Percentiles rank a stretch among this genome's conserved stretches.
phyloP scores from a whole-genome alignment of 1,140 invertebrate species.

The Centruroides sculpturatus region DNA sequence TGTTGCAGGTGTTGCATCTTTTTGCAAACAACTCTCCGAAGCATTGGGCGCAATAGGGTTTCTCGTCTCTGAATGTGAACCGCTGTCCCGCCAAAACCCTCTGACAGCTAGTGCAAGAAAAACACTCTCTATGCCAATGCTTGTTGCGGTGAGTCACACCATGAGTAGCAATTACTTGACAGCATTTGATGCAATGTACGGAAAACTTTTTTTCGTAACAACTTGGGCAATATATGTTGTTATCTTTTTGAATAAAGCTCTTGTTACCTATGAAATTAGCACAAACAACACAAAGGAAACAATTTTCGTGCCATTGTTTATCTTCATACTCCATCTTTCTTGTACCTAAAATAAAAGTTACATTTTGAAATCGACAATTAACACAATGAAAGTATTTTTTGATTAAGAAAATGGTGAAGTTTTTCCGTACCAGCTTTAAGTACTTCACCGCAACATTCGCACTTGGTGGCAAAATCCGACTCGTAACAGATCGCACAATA shows the following conservation, averaged over 20 bases:
- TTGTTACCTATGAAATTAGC: slow-evolving; percentile 91
- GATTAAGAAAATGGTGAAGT: too few relatives aligned
- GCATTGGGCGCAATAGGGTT: slow-evolving; percentile 97
- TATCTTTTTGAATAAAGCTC: slow-evolving; percentile 96
- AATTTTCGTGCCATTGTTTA: slow-evolving; percentile 99
- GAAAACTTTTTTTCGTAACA: slow-evolving; percentile 99
- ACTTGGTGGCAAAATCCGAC: slow-evolving; percentile 92
- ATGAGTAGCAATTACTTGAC: slow-evolving; percentile 74
- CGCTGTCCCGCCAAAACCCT: slow-evolving; percentile 89
- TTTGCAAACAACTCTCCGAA: slow-evolving; percentile 98
- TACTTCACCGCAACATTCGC: slow-evolving; percentile 95
- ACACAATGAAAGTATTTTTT: too few relatives aligned
- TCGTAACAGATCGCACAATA: slow-evolving; percentile 99
- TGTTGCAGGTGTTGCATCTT: slow-evolving; percentile 90
- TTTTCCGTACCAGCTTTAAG: slow-evolving; percentile 75
- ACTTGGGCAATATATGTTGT: slow-evolving; percentile 95
- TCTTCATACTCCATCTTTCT: slow-evolving; percentile 99
- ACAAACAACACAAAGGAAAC: slow-evolving; percentile 98
- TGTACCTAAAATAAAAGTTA: slow-evolving; percentile 50
- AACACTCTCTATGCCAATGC: slow-evolving; percentile 84
- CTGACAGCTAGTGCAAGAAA: slow-evolving; percentile 93
- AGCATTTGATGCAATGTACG: slow-evolving; percentile 94
- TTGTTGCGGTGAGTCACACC: slow-evolving; percentile 99
- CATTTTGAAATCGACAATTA: too few relatives aligned
- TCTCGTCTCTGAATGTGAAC: slow-evolving; percentile 95